Evolutionary conservation across 2,888 invertebrate species (phyloP).

Genomic region (Blastobasis lacticolella): DNA sequence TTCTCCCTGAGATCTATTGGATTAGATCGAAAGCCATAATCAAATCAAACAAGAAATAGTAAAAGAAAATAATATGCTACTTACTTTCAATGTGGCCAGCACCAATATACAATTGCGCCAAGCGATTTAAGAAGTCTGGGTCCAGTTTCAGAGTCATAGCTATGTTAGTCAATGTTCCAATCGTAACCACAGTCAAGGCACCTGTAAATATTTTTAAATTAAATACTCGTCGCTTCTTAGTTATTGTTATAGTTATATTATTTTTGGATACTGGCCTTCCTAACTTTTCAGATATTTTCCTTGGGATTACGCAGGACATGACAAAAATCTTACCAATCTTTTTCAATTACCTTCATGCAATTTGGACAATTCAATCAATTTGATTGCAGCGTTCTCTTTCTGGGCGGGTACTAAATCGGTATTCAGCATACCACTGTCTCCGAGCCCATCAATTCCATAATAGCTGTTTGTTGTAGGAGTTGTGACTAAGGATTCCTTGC

Average conservation of each 20-base stretch:
- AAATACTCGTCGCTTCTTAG: no score
- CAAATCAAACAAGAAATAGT: neutral
- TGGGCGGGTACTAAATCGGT: conserved; percentile 56
- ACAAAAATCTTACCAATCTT: no score
- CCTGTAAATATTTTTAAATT: conserved; percentile 35
- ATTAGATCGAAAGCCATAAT: neutral
- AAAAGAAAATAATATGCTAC: conserved; percentile 7
- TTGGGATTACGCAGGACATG: no score
- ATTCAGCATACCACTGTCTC: conserved; percentile 64
- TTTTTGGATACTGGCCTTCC: no score
- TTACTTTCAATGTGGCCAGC: conserved; percentile 85
- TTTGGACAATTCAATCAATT: conserved; percentile 74
- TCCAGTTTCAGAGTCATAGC: conserved; percentile 83
- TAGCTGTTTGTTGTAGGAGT: conserved; percentile 41
- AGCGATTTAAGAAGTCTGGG: conserved; percentile 74
- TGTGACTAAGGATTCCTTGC: conserved; percentile 58
- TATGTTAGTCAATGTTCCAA: conserved; percentile 87
- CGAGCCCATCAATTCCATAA: conserved; percentile 82
- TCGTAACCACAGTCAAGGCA: conserved; percentile 75
- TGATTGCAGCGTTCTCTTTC: conserved; percentile 73
- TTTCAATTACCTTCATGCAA: conserved; percentile 58
- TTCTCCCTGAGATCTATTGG: neutral
- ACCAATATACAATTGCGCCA: conserved; percentile 83
- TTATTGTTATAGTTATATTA: no score
- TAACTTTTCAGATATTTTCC: no score